Conservation (phyloP, 2,888 invertebrate species). For the Zootermopsis nevadensis region DNA sequence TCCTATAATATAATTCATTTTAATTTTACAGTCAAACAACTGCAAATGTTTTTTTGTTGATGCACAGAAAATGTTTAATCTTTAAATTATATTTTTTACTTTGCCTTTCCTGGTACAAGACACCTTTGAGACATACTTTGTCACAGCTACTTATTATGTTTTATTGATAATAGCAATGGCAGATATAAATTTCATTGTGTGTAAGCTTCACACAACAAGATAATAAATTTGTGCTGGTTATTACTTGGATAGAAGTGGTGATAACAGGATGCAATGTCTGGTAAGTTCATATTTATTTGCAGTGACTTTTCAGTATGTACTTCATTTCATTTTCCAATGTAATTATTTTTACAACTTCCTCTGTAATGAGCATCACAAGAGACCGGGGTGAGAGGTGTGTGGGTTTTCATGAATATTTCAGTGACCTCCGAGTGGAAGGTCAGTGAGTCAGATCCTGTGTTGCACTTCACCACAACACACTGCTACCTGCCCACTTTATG, state of each 20-base stretch:
- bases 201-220: slow-evolving; percentile 1
- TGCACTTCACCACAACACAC: slow-evolving; percentile 13
- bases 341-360: not conserved
- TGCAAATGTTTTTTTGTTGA: too few species aligned
- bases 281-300: slow-evolving; percentile 29
- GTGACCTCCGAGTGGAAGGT: not conserved
- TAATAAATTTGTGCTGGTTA: not conserved
- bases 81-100: too few species aligned
- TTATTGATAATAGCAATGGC: too few species aligned
- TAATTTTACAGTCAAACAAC: too few species aligned
- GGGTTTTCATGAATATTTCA: not conserved
- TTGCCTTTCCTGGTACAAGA: too few species aligned
- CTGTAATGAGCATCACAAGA: slow-evolving; percentile 1
- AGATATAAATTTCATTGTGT: too few species aligned
- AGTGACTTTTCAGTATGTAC: not conserved
- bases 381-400: not conserved
- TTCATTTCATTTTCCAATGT: not conserved
- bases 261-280: not conserved
- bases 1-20: too few species aligned
- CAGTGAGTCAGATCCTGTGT: not conserved
- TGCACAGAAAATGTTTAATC: too few species aligned
- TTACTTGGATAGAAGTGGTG: not conserved
- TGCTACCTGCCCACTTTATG: not conserved
- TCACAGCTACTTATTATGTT: too few species aligned
- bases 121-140: too few species aligned